These are phyloP conservation scores for Drymonia ruficornis DNA, from an alignment of 2,888 invertebrate genomes.

Conservation along the genomic window DNA sequence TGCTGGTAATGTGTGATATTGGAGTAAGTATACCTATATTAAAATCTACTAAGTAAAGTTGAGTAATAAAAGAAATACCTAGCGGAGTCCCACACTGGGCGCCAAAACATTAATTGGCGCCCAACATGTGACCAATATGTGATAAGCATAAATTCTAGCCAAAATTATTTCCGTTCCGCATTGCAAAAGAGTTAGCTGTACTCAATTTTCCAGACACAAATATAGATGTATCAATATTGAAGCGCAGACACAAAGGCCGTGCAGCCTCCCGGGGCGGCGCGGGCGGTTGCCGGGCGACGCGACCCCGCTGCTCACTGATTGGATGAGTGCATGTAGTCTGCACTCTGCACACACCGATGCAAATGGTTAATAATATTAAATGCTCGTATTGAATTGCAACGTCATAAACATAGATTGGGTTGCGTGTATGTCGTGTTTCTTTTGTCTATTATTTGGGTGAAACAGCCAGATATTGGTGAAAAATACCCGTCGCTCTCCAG, in stretches of 20 bases:
- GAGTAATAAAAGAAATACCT: background rate
- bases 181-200: background rate
- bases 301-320: constrained; percentile 8
- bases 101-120: constrained; percentile 1
- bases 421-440: background rate
- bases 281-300: constrained; percentile 10
- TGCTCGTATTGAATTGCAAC: background rate
- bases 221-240: constrained; percentile 5
- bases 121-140: background rate
- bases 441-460: background rate
- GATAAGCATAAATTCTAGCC: background rate
- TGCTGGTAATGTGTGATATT: too few relatives aligned
- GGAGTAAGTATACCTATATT: too few relatives aligned
- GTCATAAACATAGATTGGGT: background rate
- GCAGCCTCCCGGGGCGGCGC: constrained; percentile 1
- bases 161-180: background rate
- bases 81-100: constrained; percentile 4
- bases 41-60: too few relatives aligned
- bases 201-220: constrained; percentile 12
- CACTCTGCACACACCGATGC: background rate
- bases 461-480: too few relatives aligned
- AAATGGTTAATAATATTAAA: constrained; percentile 1
- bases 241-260: constrained; percentile 4
- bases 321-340: constrained; percentile 5
- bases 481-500: too few relatives aligned